Base-by-base conservation (phyloP, 92 coral and sea anemone genomes). In the Virgularia gustaviana region DNA sequence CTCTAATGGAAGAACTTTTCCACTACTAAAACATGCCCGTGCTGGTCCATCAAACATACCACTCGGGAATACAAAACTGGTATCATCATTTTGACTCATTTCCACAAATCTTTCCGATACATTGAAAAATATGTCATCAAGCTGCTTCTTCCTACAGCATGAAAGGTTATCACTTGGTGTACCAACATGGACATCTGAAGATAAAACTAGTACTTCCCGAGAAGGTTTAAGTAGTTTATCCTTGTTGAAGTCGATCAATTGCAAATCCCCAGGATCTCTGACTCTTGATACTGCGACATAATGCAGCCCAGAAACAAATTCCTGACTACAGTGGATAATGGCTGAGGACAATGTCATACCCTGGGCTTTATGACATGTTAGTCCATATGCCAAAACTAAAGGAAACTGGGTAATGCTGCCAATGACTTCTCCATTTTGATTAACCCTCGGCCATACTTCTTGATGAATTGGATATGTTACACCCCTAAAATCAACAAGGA, bases 311-410 rank as follows among this genome's bases (percentile, higher is more conserved):
- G 84, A 34, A 12, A 79, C 72, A 49, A 15, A 78, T 35, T 68
- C 61, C 24, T 35, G 9, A 2, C 49, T 71, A 28, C 73, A 79
- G 61, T 72, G 79, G 27, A 78, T 59, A 8, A 78, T 24, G 4
- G 83, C 78, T 24, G 79, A 18, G 0, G 80, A 23, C 16, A 59
- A 59, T 0, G 51, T 55, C 3, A 75, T 56, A 4, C 79, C 85
- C 53, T 77, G 71, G 2, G 83, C 27, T 18, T 84, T 79, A 34
- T 73, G 81, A 53, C 80, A 64, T 2, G 84, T 78, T 2, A 78
- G 56, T 8, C 71, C 84, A 71, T 83, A 71, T 8, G 79, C 41
- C 9, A 71, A 57, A 5, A 49, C 43, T 5, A 84, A 36, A 2
- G 81, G 80, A 57, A 32, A 79, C 44, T 64, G 80, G 6, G 78